A percentile compares a stretch with the other conserved stretches of the same genome.
Conservation (phyloP, 2,113 vertebrate species). For the Triplophysa dalaica region DNA sequence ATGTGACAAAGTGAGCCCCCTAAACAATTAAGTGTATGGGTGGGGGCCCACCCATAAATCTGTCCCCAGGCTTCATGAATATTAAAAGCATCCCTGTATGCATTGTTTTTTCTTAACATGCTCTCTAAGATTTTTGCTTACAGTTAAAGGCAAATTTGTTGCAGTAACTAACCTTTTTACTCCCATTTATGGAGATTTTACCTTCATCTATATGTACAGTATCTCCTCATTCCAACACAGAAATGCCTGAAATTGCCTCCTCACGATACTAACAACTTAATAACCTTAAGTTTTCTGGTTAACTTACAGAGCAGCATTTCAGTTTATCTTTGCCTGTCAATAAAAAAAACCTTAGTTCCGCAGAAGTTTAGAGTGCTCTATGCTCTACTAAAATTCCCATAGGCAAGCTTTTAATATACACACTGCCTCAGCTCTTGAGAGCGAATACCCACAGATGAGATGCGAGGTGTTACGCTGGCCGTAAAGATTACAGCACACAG, state of each 20-base stretch:
- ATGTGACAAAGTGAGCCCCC: too few relatives aligned
- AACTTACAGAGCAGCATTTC: conserved; percentile 46
- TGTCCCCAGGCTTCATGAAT: background rate
- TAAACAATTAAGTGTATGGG: too few relatives aligned
- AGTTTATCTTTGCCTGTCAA: conserved; percentile 7
- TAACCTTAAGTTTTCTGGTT: conserved; percentile 53
- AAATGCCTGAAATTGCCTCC: background rate
- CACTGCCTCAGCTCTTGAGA: background rate
- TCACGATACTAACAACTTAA: conserved; percentile 38
- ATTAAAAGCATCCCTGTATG: background rate
- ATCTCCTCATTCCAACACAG: conserved; percentile 35
- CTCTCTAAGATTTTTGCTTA: too few relatives aligned
- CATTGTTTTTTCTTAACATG: background rate
- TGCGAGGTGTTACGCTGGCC: background rate
- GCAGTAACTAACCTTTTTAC: background rate
- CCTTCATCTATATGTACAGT: background rate
- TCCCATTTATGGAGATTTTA: background rate
- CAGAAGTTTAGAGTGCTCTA: conserved; percentile 39
- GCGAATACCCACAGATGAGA: background rate
- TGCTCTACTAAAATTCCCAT: background rate
- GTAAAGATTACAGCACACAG: background rate
- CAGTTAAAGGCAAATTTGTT: too few relatives aligned
- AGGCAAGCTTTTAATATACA: background rate
- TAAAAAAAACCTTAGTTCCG: conserved; percentile 49
- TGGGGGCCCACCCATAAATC: too few relatives aligned